Base-by-base conservation (phyloP, 2,888 invertebrate species). In the Papilio demoleus region DNA sequence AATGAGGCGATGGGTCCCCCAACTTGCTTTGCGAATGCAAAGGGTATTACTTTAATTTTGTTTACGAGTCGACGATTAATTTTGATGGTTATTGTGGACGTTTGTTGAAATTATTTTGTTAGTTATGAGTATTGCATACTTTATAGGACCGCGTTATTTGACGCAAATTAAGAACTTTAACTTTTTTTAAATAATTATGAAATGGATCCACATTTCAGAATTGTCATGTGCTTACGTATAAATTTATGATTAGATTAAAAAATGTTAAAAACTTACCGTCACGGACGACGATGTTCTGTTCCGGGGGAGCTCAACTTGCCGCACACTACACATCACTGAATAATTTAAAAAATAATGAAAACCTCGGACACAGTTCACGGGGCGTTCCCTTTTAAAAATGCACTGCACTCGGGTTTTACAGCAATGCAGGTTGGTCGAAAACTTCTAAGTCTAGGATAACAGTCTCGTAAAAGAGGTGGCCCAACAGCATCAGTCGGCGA, bases 371-470 rank as follows among this genome's bases (percentile, higher is more conserved):
- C 77, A 78, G 73, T 77, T 60, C 77, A 80, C 77, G 86, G 91
- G 91, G 89, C 87, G 89, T 87, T 87, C 82, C 90, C 86, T 86
- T 87, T 92, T 90, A 90, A 92, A 92, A 91, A 92, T 92, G 90
- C 91, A 92, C 91, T 90, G 88, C 91, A 92, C 89, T 87, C 76
- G 75, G 79, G 81, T 86, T 91, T 91, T 88, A 83, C 90, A 82
- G 80, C 84, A 84, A 81, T 86, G 88, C 90, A 91, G 91, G 91
- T 92, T 90, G 91, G 90, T 88, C 83, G 85, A 79, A 84, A 86
- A 80, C 83, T 89, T 83, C 85, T 80, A 80, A 84, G 82, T 81
- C 82, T 83, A 83, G 80, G 80, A 81, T 85, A 84, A 86, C 79
- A 81, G 81, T 85, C 82, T 88, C 89, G 78, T 90, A 90, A 92